Base-by-base conservation (phyloP, 2,113 vertebrate species). In the Thomomys bottae region DNA sequence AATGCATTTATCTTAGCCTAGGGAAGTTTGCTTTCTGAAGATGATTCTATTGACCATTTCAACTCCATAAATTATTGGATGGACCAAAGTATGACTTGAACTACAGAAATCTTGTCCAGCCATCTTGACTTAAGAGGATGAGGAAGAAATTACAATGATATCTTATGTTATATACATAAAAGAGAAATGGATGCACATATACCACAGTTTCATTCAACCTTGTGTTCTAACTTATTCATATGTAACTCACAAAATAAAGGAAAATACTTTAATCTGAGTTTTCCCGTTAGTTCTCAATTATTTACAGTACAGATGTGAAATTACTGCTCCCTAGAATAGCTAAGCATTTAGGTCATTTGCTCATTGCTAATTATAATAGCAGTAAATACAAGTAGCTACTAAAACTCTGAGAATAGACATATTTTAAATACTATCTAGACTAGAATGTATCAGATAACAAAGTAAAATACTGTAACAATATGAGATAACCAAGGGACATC, bases 1-100 rank as follows among this genome's bases (percentile, higher is more conserved):
- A 90, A 92, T 70, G 83, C 90, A 96, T 96, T 96, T 89, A 92
- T 96, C 92, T 95, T 89, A 73, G 87, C 87, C 88, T 89, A 36
- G 77, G 84, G 83, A 78, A 84, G 88, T 87, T 88, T 77, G 90
- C 84, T 75, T 77, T 72, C 88, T 54, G 38, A 89, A 92, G 86
- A 96, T 90, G 87, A 83, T 61, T 90, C 67, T 70, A 82, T 32
- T 90, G 88, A 95, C 88, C 1, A 0, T 17, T 34, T 76, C 79
- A 83, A 67, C 30, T 87, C 84, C 54, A 34, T 36, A 84, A 93
- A 67, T 71, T 64, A 67, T 72, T 84, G 5, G 57, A 34, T 32
- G 20, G 18, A 87, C 88, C 8, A 0, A 75, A 93, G 57, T 28
- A n/a, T 64, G 76, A 73, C 79, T 40, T 81, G 68, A 68, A 72